These are phyloP conservation scores for Vanacampus margaritifer DNA, from an alignment of 2,113 vertebrate species.

Conservation along the genomic window DNA sequence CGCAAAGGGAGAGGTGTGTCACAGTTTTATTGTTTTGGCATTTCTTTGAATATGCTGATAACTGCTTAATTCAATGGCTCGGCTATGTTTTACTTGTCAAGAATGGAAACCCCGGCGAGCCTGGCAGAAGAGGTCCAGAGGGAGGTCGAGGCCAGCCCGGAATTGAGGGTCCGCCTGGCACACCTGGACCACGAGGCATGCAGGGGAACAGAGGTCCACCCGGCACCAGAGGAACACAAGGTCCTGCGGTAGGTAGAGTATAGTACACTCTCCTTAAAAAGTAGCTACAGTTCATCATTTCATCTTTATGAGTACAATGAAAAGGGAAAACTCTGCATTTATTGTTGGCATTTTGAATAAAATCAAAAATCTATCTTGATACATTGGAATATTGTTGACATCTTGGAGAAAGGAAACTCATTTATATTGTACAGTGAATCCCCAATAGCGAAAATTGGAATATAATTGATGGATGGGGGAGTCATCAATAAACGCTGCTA, in stretches of 20 bases:
- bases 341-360: background rate
- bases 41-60: background rate
- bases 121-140: conserved; percentile 85
- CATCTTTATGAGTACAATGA: background rate
- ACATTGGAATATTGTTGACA: background rate
- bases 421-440: background rate
- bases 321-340: background rate
- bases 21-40: background rate
- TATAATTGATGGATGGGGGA: too few species aligned
- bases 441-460: too few species aligned
- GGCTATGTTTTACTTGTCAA: conserved; percentile 40
- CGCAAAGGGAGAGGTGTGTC: conserved; percentile 90
- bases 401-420: background rate
- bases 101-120: conserved; percentile 83
- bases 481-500: too few species aligned
- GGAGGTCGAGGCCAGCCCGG: conserved; percentile 87
- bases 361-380: background rate
- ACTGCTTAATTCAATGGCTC: background rate
- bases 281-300: background rate
- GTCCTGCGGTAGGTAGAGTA: conserved; percentile 80
- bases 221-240: conserved; percentile 86
- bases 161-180: conserved; percentile 83
- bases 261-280: background rate
- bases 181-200: conserved; percentile 85
- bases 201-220: conserved; percentile 88